A percentile compares a stretch with the other conserved stretches of the same genome.
phyloP scores from a whole-genome alignment of 1,140 invertebrate species.

The Heliconius melpomene region DNA sequence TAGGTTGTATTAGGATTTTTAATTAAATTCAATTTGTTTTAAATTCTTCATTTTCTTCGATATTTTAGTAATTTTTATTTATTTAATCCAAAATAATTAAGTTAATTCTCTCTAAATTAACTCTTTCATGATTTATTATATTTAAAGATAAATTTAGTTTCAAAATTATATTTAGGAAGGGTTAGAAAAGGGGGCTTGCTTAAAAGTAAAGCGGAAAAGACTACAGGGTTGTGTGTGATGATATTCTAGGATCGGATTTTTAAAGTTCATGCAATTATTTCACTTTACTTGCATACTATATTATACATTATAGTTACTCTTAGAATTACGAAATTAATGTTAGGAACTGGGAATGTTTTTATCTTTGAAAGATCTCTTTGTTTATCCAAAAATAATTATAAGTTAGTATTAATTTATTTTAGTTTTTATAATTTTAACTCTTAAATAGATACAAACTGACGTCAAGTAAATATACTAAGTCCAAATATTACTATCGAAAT shows the following conservation, averaged over 20 bases:
- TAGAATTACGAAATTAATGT: not conserved
- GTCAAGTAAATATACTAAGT: not conserved
- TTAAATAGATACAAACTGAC: not conserved
- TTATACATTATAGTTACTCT: not conserved
- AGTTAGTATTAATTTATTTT: not conserved
- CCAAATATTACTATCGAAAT: not conserved
- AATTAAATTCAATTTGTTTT: not conserved
- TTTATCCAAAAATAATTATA: not conserved
- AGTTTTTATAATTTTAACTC: not conserved
- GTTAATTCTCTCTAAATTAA: not conserved
- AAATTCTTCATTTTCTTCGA: not conserved
- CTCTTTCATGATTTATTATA: not conserved
- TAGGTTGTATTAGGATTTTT: not conserved
- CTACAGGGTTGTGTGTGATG: constrained; percentile 34
- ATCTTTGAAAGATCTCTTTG: not conserved
- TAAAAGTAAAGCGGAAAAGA: constrained; percentile 9
- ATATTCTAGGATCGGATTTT: constrained; percentile 11
- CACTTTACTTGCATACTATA: not conserved
- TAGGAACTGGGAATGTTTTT: not conserved
- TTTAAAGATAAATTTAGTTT: not conserved
- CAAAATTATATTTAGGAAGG: not conserved
- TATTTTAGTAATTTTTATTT: not conserved
- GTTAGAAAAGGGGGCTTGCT: not conserved
- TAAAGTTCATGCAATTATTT: not conserved
- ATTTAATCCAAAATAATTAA: not conserved